Evolutionary conservation across 2,888 invertebrate species (phyloP), one percentile per base, ranked within the genome.

Genomic region (Coenonympha glycerion): DNA sequence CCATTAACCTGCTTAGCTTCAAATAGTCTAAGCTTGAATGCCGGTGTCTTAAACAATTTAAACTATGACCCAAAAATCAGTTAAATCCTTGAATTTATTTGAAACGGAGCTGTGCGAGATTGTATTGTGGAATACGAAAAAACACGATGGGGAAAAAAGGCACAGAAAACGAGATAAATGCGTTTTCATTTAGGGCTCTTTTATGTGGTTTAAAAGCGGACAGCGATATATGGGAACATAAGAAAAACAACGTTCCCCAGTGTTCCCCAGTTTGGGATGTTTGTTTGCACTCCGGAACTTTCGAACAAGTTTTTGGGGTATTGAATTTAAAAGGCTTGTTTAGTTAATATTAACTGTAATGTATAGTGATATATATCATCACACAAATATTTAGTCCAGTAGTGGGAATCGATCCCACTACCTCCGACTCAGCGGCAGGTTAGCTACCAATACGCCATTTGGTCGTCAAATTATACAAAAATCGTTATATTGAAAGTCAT

Each of bases 221-320:
- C 65, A 64, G 65, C 72, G 68, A 79, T 80, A 70, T 78, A 79
- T 77, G 73, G 65, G 68, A 71, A 68, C 73, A 77, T 80, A 78
- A 68, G 66, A 69, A 66, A 76, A 79, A 79, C 79, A 78, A 79
- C 71, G 66, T 66, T 53, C 66, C 62, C 68, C 74, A 76, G 73
- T 78, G 57, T 57, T 65, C 8, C 8, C 6, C 41, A 41, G 41
- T 41, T 41, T 28, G 28, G 18, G 41, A 16, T 16, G 41, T 30
- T 41, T n/a, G n/a, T n/a, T 41, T 41, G 28, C 41, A 30, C 41
- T 41, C 19, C 16, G 39, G 19, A 41, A 41, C 41, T 41, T 41
- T 30, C 11, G 41, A 30, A 41, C 6, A 41, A 28, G 41, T 11
- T 30, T 18, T 30, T 18, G 41, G 28, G 41, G 11, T 19, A 18